Conservation (phyloP, 2,797 vertebrate species). For the Enteromius afrohamiltoni region DNA sequence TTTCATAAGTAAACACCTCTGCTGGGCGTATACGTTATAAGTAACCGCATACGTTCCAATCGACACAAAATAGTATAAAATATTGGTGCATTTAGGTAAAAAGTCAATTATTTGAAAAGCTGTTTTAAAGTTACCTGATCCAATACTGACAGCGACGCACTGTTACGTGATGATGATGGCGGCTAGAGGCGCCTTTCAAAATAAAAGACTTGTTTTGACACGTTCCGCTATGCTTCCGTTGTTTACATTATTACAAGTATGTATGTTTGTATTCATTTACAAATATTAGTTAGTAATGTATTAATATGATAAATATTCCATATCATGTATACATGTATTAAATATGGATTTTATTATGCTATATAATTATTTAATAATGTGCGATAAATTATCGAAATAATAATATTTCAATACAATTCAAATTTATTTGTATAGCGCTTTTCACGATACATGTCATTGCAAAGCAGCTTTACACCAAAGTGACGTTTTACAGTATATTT, state of each 20-base stretch:
- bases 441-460: too few species aligned
- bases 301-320: background rate
- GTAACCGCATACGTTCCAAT: too few species aligned
- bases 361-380: background rate
- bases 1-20: constrained; percentile 19
- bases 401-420: too few species aligned
- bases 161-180: constrained; percentile 19
- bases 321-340: background rate
- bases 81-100: background rate
- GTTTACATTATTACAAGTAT: too few species aligned
- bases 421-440: too few species aligned
- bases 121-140: constrained; percentile 12
- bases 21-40: background rate
- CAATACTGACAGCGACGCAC: constrained; percentile 10
- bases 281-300: background rate
- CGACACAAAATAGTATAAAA: background rate
- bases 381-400: background rate
- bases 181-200: constrained; percentile 15
- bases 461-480: too few species aligned
- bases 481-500: too few species aligned
- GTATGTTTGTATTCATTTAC: background rate
- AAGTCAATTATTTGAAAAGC: background rate
- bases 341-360: background rate
- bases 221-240: background rate
- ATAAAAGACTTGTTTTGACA: constrained; percentile 35